Conservation (phyloP, 1,140 invertebrate genomes). For the Nylanderia fulva region DNA sequence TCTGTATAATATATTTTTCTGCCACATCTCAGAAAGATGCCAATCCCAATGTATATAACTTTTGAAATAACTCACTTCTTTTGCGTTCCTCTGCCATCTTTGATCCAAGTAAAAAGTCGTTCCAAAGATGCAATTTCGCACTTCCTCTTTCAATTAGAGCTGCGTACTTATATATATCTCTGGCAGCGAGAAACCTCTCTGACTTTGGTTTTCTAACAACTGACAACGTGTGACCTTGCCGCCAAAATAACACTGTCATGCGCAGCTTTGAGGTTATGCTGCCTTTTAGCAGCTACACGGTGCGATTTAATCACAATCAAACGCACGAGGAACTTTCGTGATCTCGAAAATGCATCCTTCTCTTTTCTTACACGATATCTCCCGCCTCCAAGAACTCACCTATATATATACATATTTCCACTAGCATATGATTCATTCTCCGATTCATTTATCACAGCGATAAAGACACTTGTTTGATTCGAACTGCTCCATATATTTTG, state of each 20-base stretch:
- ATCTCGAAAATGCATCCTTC: background rate
- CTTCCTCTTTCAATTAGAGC: background rate
- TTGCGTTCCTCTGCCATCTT: slow-evolving; percentile 24
- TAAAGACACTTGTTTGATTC: background rate
- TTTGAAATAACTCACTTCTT: slow-evolving; percentile 43
- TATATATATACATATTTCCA: too few species aligned
- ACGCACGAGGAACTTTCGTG: background rate
- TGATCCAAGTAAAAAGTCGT: background rate
- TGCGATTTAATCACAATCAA: slow-evolving; percentile 15
- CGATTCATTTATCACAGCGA: too few species aligned
- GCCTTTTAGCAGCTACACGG: background rate
- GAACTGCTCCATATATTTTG: background rate
- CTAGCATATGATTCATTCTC: background rate
- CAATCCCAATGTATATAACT: background rate
- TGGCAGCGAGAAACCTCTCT: too few species aligned
- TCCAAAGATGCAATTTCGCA: background rate
- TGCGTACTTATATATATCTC: background rate
- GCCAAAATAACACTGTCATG: slow-evolving; percentile 17
- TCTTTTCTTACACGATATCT: too few species aligned
- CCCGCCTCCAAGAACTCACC: too few species aligned
- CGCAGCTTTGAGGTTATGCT: slow-evolving; percentile 60
- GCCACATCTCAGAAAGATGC: background rate
- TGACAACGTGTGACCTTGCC: background rate
- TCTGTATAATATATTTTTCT: too few species aligned
- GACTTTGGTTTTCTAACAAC: background rate